Conservation (phyloP, 30 jellyfish, hydroid and myxozoan species). For the Nemopilema nomurai region DNA sequence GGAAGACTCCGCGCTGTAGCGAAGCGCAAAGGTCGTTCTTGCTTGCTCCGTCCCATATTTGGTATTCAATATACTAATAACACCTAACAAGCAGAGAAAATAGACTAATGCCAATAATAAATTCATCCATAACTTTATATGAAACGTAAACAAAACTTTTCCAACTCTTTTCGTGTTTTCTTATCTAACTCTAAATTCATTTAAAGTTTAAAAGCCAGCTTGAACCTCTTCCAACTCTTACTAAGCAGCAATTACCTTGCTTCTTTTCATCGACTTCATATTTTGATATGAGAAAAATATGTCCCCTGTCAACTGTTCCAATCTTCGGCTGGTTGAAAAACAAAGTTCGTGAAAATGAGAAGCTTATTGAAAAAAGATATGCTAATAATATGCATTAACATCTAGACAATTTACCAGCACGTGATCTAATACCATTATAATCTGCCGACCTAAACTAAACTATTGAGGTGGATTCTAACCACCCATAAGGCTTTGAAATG, state of each 20-base stretch:
- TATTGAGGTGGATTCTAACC: too few relatives aligned
- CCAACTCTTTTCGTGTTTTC: too few relatives aligned
- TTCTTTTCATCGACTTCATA: slow-evolving; percentile 26
- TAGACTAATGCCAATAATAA: neutral
- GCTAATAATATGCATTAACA: neutral
- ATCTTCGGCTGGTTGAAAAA: slow-evolving; percentile 49
- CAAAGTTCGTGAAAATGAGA: neutral
- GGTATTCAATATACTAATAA: slow-evolving; percentile 17
- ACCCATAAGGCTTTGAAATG: too few relatives aligned
- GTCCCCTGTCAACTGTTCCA: slow-evolving; percentile 45
- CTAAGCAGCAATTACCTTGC: slow-evolving; percentile 49
- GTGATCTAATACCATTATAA: too few relatives aligned
- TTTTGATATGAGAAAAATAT: slow-evolving; percentile 37
- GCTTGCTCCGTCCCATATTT: slow-evolving; percentile 72
- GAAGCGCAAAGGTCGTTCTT: slow-evolving; percentile 26
- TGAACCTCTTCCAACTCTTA: too few relatives aligned
- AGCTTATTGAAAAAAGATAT: neutral
- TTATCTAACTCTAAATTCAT: too few relatives aligned
- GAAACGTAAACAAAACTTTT: neutral
- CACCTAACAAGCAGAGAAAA: slow-evolving; percentile 4
- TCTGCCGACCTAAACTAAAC: too few relatives aligned
- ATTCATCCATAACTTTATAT: neutral
- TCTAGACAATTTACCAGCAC: too few relatives aligned
- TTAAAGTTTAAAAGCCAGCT: too few relatives aligned
- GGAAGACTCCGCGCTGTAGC: neutral